Evolutionary conservation across 2,797 vertebrate species (phyloP).

Genomic region (Discoglossus pictus): DNA sequence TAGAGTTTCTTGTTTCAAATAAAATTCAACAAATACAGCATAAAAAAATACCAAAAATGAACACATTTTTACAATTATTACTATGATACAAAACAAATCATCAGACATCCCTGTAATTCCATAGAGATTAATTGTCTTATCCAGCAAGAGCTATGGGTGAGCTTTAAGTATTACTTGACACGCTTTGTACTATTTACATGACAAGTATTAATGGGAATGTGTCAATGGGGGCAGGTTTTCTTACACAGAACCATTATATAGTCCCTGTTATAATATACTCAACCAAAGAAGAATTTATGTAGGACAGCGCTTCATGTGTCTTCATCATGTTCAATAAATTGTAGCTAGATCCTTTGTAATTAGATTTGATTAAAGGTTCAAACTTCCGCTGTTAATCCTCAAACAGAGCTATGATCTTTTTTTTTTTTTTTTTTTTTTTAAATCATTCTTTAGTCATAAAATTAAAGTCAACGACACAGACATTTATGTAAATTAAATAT

Average conservation of each 20-base stretch:
- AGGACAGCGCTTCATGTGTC: not conserved
- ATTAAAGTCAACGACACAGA: too few relatives aligned
- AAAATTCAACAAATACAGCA: too few relatives aligned
- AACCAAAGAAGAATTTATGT: not conserved
- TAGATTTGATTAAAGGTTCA: slow-evolving; percentile 7
- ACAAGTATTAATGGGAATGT: slow-evolving; percentile 15
- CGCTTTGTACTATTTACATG: slow-evolving; percentile 10
- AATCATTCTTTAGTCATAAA: too few relatives aligned
- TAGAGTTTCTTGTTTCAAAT: too few relatives aligned
- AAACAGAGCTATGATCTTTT: too few relatives aligned
- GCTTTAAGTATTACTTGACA: slow-evolving; percentile 19
- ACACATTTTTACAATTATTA: too few relatives aligned
- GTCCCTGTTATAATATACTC: slow-evolving; percentile 11
- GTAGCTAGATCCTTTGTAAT: not conserved
- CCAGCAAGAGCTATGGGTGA: slow-evolving; percentile 2
- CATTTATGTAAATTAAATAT: too few relatives aligned
- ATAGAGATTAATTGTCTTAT: slow-evolving; percentile 16
- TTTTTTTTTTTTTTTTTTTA: too few relatives aligned
- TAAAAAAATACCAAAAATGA: too few relatives aligned
- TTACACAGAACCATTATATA: slow-evolving; percentile 2
- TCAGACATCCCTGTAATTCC: too few relatives aligned
- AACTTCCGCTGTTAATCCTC: too few relatives aligned
- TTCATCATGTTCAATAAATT: slow-evolving; percentile 15
- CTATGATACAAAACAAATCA: too few relatives aligned
- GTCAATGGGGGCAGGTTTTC: slow-evolving; percentile 14